These are phyloP conservation scores for Xenops minutus DNA, from an alignment of 2,797 vertebrate species.

Conservation along the genomic window DNA sequence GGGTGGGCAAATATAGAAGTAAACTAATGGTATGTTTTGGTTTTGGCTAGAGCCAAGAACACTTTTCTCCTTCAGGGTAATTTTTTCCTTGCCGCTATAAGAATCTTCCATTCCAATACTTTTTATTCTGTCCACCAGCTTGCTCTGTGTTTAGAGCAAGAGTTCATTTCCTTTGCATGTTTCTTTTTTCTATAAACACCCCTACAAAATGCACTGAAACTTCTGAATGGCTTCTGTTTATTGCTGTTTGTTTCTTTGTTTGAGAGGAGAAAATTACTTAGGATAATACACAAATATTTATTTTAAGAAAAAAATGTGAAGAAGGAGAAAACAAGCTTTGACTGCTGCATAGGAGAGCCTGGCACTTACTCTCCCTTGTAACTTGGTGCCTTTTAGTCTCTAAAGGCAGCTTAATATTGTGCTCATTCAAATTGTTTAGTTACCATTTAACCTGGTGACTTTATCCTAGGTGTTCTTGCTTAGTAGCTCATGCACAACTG, in stretches of 20 bases:
- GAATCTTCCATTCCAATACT: not conserved
- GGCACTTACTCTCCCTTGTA: not conserved
- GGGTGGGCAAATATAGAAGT: not conserved
- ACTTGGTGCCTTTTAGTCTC: not conserved
- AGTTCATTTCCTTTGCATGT: slow-evolving; percentile 14
- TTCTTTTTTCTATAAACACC: not conserved
- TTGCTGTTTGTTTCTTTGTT: not conserved
- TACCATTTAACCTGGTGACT: not conserved
- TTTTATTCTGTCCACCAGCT: not conserved
- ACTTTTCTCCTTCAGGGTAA: not conserved
- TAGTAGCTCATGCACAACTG: not conserved
- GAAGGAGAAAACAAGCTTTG: not conserved
- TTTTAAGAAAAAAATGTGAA: not conserved
- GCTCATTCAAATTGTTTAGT: not conserved
- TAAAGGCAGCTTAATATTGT: not conserved
- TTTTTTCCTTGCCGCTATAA: slow-evolving; percentile 8
- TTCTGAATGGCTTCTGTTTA: not conserved
- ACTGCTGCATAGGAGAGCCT: not conserved
- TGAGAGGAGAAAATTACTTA: not conserved
- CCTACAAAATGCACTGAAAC: not conserved
- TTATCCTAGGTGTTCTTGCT: not conserved
- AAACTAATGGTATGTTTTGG: slow-evolving; percentile 16
- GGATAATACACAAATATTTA: not conserved
- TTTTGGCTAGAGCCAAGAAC: slow-evolving; percentile 10
- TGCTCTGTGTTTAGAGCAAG: slow-evolving; percentile 3